Evolutionary conservation across 2,888 invertebrate species (phyloP).

Genomic region (Zygogramma bicolorata): DNA sequence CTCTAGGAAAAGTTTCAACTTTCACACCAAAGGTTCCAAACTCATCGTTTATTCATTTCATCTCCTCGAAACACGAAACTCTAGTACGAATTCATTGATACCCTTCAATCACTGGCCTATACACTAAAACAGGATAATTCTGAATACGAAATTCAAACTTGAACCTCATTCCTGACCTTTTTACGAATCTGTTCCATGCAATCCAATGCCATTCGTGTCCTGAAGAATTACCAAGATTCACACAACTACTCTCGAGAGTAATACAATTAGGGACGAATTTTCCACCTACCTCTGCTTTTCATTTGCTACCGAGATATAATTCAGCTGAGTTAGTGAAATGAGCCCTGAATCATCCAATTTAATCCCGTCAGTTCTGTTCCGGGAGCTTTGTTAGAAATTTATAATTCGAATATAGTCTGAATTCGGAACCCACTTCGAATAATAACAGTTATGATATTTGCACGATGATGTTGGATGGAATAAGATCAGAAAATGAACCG

Average conservation of each 20-base stretch:
- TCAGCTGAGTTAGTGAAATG: background rate
- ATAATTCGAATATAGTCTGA: background rate
- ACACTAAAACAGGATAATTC: background rate
- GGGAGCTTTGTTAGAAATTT: background rate
- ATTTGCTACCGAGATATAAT: background rate
- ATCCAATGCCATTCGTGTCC: background rate
- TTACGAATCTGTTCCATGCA: background rate
- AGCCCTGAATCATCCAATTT: conserved; percentile 3
- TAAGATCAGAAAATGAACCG: too few species aligned
- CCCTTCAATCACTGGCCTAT: background rate
- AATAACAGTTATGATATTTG: background rate
- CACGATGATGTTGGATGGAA: background rate
- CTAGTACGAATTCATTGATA: background rate
- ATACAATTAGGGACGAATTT: background rate
- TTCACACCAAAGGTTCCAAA: too few species aligned
- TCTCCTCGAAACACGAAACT: background rate
- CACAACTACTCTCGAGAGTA: background rate
- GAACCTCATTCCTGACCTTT: background rate
- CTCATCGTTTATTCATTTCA: too few species aligned
- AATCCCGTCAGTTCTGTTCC: background rate
- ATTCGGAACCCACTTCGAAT: background rate
- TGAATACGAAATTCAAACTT: background rate
- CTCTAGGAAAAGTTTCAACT: too few species aligned
- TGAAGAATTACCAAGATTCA: background rate
- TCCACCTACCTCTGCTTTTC: background rate